Evolutionary conservation across 1,140 invertebrate genomes (phyloP).

Genomic region (Leptinotarsa defecta): DNA sequence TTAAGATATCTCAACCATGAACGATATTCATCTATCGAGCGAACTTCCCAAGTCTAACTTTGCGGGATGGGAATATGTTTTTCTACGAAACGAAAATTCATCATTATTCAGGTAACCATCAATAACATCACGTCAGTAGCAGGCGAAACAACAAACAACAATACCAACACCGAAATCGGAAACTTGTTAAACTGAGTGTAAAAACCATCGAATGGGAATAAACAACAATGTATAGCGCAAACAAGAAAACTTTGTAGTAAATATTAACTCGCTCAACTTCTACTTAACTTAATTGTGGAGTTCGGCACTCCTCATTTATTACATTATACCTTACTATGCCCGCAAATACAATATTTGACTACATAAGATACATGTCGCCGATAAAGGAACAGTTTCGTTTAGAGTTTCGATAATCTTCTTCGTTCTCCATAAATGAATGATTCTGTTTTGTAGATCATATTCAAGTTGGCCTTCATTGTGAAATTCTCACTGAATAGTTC

Average conservation of each 20-base stretch:
- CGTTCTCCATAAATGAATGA: too few relatives aligned
- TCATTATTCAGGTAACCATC: not conserved
- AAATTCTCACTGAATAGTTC: too few relatives aligned
- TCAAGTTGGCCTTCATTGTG: too few relatives aligned
- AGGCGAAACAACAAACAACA: slow-evolving; percentile 3
- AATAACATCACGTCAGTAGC: slow-evolving; percentile 2
- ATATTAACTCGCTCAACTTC: slow-evolving; percentile 42
- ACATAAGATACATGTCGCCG: not conserved
- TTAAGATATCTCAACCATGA: too few relatives aligned
- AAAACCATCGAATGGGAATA: slow-evolving; percentile 37
- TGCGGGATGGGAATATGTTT: not conserved
- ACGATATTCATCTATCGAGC: too few relatives aligned
- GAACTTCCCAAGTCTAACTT: not conserved
- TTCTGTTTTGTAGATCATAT: too few relatives aligned
- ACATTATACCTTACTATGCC: not conserved
- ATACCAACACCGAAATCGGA: not conserved
- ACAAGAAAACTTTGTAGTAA: slow-evolving; percentile 42
- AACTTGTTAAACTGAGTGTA: slow-evolving; percentile 36
- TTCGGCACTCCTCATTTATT: slow-evolving; percentile 19
- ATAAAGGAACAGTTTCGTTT: not conserved
- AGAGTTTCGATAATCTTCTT: too few relatives aligned
- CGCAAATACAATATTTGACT: not conserved
- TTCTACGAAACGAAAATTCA: not conserved
- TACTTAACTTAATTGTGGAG: slow-evolving; percentile 26
- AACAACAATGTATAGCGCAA: slow-evolving; percentile 34